Base-by-base conservation (phyloP, 2,797 vertebrate genomes). In the Anguilla anguilla region DNA sequence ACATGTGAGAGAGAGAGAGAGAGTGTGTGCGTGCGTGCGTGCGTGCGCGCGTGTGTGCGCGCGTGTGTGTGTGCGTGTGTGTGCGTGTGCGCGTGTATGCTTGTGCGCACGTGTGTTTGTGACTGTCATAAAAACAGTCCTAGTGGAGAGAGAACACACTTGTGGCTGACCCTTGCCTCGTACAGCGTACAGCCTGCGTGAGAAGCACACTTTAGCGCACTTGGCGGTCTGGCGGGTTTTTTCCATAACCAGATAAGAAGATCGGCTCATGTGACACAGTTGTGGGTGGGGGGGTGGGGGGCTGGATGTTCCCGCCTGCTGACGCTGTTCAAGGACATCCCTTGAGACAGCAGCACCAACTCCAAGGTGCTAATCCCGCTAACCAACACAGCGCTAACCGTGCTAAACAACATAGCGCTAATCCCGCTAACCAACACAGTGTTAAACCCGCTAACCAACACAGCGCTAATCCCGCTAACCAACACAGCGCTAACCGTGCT, bases 311-410 rank as follows among this genome's bases (percentile, higher is more conserved):
- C 9, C 17, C 13, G 57, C 17, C 57, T 57, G 1, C 86, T 67
- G 28, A 84, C 61, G 31, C 81, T 5, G 39, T 55, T 83, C 86
- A 87, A 72, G 82, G 81, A 39, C 82, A 87, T 22, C 74, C 86
- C 69, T 87, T 85, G 69, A 79, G 31, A 35, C 55, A 46, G 72
- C 19, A 19, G 83, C 53, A 85, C 77, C 87, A 85, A 67, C 87
- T 88, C 83, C 67, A 28, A 59, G 87, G 64, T 19, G 9, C 55
- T 19, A 43, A 35, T 35, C 6, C 25, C 11, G 9, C 22, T 87
- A 79, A 43, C 67, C 43, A 69, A 31, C 67, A 69, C 15, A 57
- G 55, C 7, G 55, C 55, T 57, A 57, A 57, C 57, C 55, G 1
- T 15, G 55, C 55, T 57, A 57, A 57, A 55, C 55, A 57, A 57